Conservation (phyloP, 2,113 vertebrate genomes). For the Columba janthina region DNA sequence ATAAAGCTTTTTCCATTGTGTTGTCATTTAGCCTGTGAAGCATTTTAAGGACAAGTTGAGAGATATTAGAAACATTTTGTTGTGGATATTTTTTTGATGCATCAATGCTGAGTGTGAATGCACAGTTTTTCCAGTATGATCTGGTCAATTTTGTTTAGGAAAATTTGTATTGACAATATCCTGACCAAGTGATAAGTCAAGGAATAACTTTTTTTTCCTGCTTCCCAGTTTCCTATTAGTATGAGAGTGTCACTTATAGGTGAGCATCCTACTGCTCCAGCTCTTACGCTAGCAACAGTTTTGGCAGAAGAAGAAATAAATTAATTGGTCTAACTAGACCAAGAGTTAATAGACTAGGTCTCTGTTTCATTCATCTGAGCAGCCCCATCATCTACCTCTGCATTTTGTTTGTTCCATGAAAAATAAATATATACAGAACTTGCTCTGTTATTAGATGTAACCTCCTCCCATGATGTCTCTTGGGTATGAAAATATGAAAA, state of each 20-base stretch:
- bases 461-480: not conserved
- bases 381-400: rapidly evolving
- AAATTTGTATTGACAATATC: not conserved
- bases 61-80: not conserved
- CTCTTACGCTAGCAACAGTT: not conserved
- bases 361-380: not conserved
- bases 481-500: not conserved
- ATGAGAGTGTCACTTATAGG: not conserved
- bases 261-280: not conserved
- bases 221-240: not conserved
- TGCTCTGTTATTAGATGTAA: not conserved
- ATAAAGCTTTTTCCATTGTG: not conserved
- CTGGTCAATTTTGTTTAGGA: not conserved
- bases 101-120: not conserved
- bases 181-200: not conserved
- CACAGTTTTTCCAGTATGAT: not conserved
- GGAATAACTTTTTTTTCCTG: not conserved
- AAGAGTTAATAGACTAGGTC: not conserved
- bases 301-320: not conserved
- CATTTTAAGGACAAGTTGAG: not conserved
- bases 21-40: not conserved
- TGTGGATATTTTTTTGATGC: not conserved
- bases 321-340: not conserved
- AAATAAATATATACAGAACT: not conserved
- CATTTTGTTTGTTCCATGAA: not conserved